Evolutionary conservation across 2,888 invertebrate species (phyloP), one percentile per base, ranked within the genome.

Genomic region (Pasiphila rectangulata): DNA sequence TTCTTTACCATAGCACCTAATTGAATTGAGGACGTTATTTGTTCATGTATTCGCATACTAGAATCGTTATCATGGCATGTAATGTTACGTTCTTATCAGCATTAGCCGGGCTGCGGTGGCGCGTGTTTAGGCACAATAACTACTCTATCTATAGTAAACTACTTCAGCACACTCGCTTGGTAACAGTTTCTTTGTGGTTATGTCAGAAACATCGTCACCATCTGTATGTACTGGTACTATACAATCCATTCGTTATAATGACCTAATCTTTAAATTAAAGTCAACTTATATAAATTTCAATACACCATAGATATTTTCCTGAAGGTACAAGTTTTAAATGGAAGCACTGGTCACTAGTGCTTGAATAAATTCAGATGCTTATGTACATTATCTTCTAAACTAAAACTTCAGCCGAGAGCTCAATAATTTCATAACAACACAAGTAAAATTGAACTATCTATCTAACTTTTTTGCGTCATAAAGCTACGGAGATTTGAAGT

Each of bases 11-110:
- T 13, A 13, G 6, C 2, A 27, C 3, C 13, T 27, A 15, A 16
- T 17, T 30, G 9, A 17, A 30, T 30, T 4, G n/a, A n/a, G n/a
- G n/a, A 13, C 20, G 34, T 35, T 25, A 27, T 30, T 39, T 15
- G 23, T 36, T 27, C 12, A 15, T 27, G 23, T 35, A 36, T 39
- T 36, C 30, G 36, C 46, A 25, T 50, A 42, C 42, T 46, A 29
- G 25, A 49, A 37, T 46, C 42, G 48, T 66, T 72, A 72, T 69
- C 67, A 58, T 42, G 39, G 34, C 19, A 45, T 58, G 59, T 51
- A 58, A 56, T 56, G 54, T 63, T 64, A 58, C 59, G 51, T 55
- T 56, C 51, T 65, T 67, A 69, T 65, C 64, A 63, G 51, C 46
- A 49, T 54, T 53, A 47, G 52, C 35, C 48, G 46, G 47, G 57